Evolutionary conservation across 2,888 invertebrate genomes (phyloP).

Genomic region (Drosophila mimetica): DNA sequence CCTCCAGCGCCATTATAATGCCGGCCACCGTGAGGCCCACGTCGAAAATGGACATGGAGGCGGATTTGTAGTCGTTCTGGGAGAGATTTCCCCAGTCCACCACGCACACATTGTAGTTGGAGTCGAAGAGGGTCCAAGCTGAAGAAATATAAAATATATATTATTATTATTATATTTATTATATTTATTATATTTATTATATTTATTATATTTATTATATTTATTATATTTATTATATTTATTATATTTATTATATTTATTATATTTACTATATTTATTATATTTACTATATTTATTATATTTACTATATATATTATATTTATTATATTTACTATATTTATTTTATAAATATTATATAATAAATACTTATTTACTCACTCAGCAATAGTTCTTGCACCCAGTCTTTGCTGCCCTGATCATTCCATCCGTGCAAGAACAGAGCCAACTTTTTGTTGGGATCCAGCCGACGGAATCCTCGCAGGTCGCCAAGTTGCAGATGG

Average conservation of each 20-base stretch:
- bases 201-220: too few species aligned
- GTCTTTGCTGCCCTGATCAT: slow-evolving; percentile 81
- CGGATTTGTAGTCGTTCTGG: slow-evolving; percentile 80
- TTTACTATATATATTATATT: too few species aligned
- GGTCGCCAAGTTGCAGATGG: slow-evolving; percentile 75
- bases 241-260: too few species aligned
- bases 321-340: too few species aligned
- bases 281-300: neutral
- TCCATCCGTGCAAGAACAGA: slow-evolving; percentile 83
- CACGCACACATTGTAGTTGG: slow-evolving; percentile 81
- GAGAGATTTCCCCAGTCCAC: slow-evolving; percentile 83
- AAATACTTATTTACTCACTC: slow-evolving; percentile 58
- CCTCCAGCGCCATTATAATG: slow-evolving; percentile 80
- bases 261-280: too few species aligned
- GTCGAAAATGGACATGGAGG: slow-evolving; percentile 83
- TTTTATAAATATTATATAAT: neutral
- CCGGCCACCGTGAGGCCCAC: slow-evolving; percentile 83
- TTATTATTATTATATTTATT: too few species aligned
- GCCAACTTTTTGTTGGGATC: slow-evolving; percentile 75
- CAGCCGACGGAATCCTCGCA: slow-evolving; percentile 76
- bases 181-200: neutral
- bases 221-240: neutral
- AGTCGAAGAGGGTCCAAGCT: slow-evolving; percentile 82
- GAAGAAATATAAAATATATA: too few species aligned
- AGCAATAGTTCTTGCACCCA: slow-evolving; percentile 81